phyloP scores from a whole-genome alignment of 2,113 vertebrate genomes.

The Saiga tatarica region DNA sequence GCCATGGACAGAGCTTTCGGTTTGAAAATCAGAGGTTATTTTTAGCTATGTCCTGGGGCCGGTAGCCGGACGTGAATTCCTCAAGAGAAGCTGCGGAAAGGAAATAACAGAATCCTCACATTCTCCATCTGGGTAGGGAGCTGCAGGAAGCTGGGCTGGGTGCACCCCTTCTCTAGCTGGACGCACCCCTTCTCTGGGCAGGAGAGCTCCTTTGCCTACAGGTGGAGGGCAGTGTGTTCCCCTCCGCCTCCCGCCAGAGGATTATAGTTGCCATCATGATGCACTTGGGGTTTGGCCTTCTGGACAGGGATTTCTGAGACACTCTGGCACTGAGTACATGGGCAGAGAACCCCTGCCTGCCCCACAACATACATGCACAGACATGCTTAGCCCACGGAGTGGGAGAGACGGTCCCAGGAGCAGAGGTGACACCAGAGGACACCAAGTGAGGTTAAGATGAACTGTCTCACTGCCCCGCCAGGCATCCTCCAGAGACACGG shows the following conservation, averaged over 20 bases:
- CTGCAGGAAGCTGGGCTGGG: neutral
- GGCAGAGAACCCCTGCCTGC: neutral
- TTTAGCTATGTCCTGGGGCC: slow-evolving; percentile 69
- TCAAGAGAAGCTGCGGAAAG: slow-evolving; percentile 59
- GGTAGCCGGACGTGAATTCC: slow-evolving; percentile 67
- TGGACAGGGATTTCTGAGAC: neutral
- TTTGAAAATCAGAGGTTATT: slow-evolving; percentile 66
- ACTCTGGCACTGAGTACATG: too few species aligned
- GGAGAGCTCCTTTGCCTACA: neutral
- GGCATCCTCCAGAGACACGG: neutral
- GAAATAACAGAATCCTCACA: slow-evolving; percentile 62
- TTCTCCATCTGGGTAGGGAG: neutral
- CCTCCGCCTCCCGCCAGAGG: fast-evolving
- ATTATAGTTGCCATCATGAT: neutral
- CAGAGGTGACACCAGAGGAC: neutral
- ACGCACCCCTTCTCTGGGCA: neutral
- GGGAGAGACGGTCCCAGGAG: neutral
- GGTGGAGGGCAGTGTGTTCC: neutral
- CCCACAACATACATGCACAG: neutral
- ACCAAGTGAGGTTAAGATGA: neutral
- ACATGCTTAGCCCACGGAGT: neutral
- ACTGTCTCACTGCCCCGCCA: neutral
- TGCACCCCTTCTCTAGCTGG: neutral
- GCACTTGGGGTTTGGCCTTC: neutral
- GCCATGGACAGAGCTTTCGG: neutral